Evolutionary conservation across 2,797 vertebrate species (phyloP), one percentile per base, ranked within the genome.

Genomic region (Gila robusta): DNA sequence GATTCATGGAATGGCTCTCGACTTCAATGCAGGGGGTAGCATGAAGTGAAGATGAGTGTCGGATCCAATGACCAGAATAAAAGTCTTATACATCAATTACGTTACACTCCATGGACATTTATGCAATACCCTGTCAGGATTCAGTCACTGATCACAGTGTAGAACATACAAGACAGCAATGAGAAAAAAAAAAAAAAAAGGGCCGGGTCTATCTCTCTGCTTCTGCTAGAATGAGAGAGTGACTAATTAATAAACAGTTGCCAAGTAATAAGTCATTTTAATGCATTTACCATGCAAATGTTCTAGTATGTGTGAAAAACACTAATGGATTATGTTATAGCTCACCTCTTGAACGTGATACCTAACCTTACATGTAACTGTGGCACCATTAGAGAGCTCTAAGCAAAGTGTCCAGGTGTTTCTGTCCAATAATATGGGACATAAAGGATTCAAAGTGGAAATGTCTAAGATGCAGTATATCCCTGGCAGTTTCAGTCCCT

Each of bases 41-140:
- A 59, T 84, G 78, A 82, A 81, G 54, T 79, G 49, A 83, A 84
- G 81, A 79, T 67, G 72, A 83, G 39, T 59, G 74, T 82, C 74
- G 83, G 67, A 80, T 83, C 76, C 86, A 82, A 35, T 44, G 39
- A 84, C 84, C 84, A 85, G 52, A 41, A 89, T 86, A 52, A 62
- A 62, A 4, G 54, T 37, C 69, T 76, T 54, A 80, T 82, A 64
- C 69, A 35, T 76, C 87, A 83, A 90, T 92, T 84, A 54, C 66
- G 73, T 90, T 78, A 88, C 84, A 90, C 80, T 83, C 77, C 49
- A 64, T 76, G 72, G 88, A 84, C 76, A 81, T 89, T 86, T 86
- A 73, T 39, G 17, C 26, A 26, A n/a, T 67, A 70, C 74, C 82
- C 82, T 52, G 64, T 84, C 83, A 74, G 77, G 67, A 49, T 64